Evolutionary conservation across 2,888 invertebrate species (phyloP).

Genomic region (Diabrotica balteata): DNA sequence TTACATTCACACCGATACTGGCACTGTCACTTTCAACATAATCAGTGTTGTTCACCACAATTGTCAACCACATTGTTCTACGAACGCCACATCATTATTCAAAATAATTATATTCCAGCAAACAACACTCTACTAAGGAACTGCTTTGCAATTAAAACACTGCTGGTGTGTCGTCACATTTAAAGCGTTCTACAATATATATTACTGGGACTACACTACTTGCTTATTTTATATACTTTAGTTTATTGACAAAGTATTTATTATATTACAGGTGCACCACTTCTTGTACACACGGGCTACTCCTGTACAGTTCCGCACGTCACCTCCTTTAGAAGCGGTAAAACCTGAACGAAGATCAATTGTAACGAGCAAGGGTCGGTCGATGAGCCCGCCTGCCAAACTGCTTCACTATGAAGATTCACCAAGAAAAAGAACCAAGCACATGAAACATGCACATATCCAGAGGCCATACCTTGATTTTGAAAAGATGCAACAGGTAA

Average conservation of each 20-base stretch:
- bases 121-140: too few species aligned
- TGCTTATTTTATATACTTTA: background rate
- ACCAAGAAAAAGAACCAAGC: constrained; percentile 69
- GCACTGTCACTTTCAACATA: too few species aligned
- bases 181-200: too few species aligned
- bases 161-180: too few species aligned
- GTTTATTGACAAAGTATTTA: background rate
- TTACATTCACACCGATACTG: too few species aligned
- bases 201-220: background rate
- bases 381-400: constrained; percentile 62
- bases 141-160: too few species aligned
- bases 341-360: constrained; percentile 67
- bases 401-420: constrained; percentile 67
- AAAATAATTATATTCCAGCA: too few species aligned
- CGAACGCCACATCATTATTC: too few species aligned
- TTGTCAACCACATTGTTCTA: too few species aligned
- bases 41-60: too few species aligned
- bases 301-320: constrained; percentile 89
- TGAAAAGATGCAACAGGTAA: constrained; percentile 96
- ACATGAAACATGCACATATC: constrained; percentile 68
- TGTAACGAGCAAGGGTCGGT: constrained; percentile 58
- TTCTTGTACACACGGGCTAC: constrained; percentile 72
- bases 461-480: constrained; percentile 92
- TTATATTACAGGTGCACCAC: constrained; percentile 65
- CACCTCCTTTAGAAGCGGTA: constrained; percentile 88